phyloP scores from a whole-genome alignment of 2,797 vertebrate genomes.

The Stomatorhinus walkeri region DNA sequence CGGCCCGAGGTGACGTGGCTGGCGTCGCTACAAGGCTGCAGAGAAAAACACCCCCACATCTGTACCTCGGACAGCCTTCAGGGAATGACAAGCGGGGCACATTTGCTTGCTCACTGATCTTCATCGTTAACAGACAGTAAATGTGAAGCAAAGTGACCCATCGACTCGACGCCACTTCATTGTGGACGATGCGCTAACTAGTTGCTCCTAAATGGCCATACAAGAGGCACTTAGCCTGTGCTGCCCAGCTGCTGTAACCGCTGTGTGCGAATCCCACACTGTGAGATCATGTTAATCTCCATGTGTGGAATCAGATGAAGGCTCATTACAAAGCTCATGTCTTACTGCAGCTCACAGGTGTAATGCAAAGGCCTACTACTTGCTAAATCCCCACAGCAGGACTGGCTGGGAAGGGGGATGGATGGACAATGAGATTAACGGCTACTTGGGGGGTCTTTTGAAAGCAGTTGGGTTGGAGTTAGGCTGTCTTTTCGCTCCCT shows the following conservation, averaged over 20 bases:
- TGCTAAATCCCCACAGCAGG: not conserved
- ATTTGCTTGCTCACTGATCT: not conserved
- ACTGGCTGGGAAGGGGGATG: not conserved
- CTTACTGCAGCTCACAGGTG: not conserved
- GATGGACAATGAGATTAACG: not conserved
- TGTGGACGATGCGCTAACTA: not conserved
- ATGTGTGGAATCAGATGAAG: constrained; percentile 21
- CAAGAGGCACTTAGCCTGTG: constrained; percentile 44
- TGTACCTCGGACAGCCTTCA: not conserved
- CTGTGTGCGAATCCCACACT: not conserved
- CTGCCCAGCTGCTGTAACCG: constrained; percentile 23
- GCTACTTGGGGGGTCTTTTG: not conserved
- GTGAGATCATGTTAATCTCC: not conserved
- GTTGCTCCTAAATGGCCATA: not conserved
- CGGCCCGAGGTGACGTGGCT: not conserved
- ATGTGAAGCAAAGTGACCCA: not conserved
- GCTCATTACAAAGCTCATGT: constrained; percentile 20
- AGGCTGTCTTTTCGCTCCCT: not conserved
- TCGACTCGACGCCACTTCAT: not conserved
- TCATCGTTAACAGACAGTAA: not conserved
- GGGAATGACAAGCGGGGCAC: not conserved
- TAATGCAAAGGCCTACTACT: not conserved
- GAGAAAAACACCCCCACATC: not conserved
- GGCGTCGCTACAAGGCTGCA: not conserved
- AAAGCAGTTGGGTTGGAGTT: not conserved